phyloP scores from a whole-genome alignment of 1,140 invertebrate species.

The Triops cancriformis region DNA sequence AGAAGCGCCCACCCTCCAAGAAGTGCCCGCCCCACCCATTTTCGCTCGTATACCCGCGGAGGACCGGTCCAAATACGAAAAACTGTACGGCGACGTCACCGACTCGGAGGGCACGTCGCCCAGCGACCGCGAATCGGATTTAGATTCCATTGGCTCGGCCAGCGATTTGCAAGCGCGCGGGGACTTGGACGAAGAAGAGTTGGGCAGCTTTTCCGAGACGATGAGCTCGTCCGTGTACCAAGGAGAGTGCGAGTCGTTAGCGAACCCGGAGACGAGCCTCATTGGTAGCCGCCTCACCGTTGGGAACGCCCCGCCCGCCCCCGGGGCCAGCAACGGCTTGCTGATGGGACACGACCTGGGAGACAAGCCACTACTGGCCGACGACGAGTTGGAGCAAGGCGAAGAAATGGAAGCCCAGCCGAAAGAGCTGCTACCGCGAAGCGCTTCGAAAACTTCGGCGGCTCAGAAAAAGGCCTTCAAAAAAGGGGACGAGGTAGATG shows the following conservation, averaged over 20 bases:
- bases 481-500: constrained; percentile 30
- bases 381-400: constrained; percentile 66
- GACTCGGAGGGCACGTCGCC: constrained; percentile 29
- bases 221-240: constrained; percentile 60
- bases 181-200: constrained; percentile 46
- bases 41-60: constrained; percentile 57
- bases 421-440: constrained; percentile 33
- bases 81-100: constrained; percentile 40
- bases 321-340: constrained; percentile 34
- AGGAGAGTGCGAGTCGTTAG: constrained; percentile 59
- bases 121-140: constrained; percentile 48
- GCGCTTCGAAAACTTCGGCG: constrained; percentile 22
- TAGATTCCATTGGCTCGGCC: constrained; percentile 65
- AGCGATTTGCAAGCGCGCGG: constrained; percentile 55
- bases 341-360: constrained; percentile 70
- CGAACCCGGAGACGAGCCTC: constrained; percentile 39
- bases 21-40: constrained; percentile 35
- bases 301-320: constrained; percentile 16
- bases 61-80: constrained; percentile 70
- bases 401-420: constrained; percentile 41
- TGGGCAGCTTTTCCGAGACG: constrained; percentile 55
- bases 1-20: neutral
- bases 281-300: constrained; percentile 27
- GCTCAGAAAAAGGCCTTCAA: constrained; percentile 22
- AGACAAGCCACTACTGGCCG: constrained; percentile 62